A percentile compares a stretch with the other conserved stretches of the same genome.
phyloP scores from a whole-genome alignment of 1,140 invertebrate species.

The Papilio helenus region DNA sequence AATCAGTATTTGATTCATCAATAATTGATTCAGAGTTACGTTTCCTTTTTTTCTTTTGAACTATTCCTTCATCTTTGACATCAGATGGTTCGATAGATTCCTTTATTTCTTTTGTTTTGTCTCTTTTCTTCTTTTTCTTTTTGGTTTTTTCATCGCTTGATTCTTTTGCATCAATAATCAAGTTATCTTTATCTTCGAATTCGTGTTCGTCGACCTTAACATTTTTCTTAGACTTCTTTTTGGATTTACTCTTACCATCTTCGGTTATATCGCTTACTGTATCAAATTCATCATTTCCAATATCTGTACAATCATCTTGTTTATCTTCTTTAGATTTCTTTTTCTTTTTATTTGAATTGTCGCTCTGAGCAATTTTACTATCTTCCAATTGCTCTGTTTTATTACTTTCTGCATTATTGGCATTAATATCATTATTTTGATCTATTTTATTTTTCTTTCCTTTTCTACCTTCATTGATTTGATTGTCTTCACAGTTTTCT shows the following conservation, averaged over 20 bases:
- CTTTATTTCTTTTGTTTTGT: constrained; percentile 39
- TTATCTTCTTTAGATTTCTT: constrained; percentile 38
- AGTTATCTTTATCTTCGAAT: not conserved
- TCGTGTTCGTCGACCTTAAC: not conserved
- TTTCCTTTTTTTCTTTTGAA: constrained; percentile 46
- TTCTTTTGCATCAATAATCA: constrained; percentile 27
- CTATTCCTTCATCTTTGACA: constrained; percentile 28
- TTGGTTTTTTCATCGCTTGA: constrained; percentile 12
- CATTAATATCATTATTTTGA: not conserved
- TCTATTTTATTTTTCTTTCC: not conserved
- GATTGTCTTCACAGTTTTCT: constrained; percentile 29
- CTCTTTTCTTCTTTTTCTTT: constrained; percentile 49
- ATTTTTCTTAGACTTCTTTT: constrained; percentile 12
- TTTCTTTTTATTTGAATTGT: constrained; percentile 39
- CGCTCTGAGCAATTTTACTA: not conserved
- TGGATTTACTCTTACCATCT: not conserved
- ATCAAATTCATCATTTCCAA: constrained; percentile 22
- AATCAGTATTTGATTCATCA: not conserved
- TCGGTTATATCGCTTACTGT: not conserved
- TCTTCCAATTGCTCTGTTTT: not conserved
- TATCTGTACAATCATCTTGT: constrained; percentile 22
- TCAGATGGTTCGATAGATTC: not conserved
- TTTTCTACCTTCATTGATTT: constrained; percentile 21
- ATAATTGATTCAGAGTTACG: constrained; percentile 19
- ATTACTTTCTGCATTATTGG: not conserved